Evolutionary conservation across 2,888 invertebrate genomes (phyloP), one percentile per base, ranked within the genome.

Genomic region (Sacculina carcini): DNA sequence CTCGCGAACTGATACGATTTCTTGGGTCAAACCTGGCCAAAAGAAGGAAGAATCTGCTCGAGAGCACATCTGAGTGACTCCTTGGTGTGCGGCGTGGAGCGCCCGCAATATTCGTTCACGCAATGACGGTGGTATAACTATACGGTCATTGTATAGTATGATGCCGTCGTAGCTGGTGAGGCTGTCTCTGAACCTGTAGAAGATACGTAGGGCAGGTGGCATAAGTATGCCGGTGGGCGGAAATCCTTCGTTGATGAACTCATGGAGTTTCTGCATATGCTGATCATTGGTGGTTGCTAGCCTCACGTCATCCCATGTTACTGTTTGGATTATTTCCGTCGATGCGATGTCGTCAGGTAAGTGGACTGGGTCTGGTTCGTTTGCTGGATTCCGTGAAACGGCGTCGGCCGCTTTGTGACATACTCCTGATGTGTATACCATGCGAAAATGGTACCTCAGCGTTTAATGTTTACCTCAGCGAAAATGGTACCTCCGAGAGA

Each of bases 31-130:
- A n/a, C 44, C 44, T 21, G 53, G 42, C 51, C 48, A 53, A 26
- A 53, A 51, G 28, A 53, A 16, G 4, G 48, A 47, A 14, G 26
- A 5, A 12, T 48, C 48, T 10, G 51, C 53, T 14, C 42, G 3
- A 2, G 42, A 10, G 4, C 10, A 24, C 48, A 48, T 53, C 9
- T 12, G 9, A 14, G 51, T 48, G n/a, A 51, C 44, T 4, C 48
- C 49, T 36, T 48, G 51, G 24, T 52, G 51, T 10, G 51, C 46
- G 5, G 40, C 39, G 44, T 53, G 48, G 10, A 53, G 48, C 10
- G 51, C 23, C 3, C 16, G 5, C 10, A 52, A 46, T 6, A 52
- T 32, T 16, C 39, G 29, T n/a, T 48, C 2, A 14, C 50, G 9
- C 6, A 53, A 39, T n/a, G 46, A 48, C 9, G 46, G 49, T 1